Base-by-base conservation (phyloP, 2,888 invertebrate genomes). In the Ctenicera cuprea region DNA sequence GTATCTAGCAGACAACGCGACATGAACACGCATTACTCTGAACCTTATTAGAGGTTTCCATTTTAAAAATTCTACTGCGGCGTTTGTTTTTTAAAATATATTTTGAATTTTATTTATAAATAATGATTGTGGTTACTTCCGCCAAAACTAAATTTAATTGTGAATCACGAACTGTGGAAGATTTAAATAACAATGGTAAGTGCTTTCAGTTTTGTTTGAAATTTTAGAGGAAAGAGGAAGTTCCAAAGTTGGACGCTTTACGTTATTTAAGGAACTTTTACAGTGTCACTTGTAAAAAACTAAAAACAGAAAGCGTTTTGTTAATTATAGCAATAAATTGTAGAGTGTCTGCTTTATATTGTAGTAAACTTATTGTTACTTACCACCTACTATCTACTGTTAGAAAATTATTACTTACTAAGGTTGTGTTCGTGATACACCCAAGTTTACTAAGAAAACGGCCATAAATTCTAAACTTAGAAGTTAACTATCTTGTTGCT, bases 71-170 rank as follows among this genome's bases (percentile, higher is more conserved):
- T 41, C 0, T 14, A 14, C 14, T 41, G 0, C 41, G n/a, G n/a
- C 1, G 4, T 7, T 41, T 41, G 4, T 14, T 12, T n/a, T n/a
- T n/a, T n/a, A n/a, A n/a, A n/a, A n/a, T n/a, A n/a, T n/a, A 20
- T 50, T 57, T 37, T 1, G 1, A 12, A 3, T 9, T 26, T 14
- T 11, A 4, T 30, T 54, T n/a, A 54, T 57, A 62, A 16, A 81
- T 74, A 20, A 85, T 85, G 85, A 83, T 85, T 81, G 79, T 84
- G 3, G 85, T 85, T 59, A 85, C 85, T 11, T 84, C 84, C 0
- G 75, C 80, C 9, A 79, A 81, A 26, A 85, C 85, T 0, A 81
- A 81, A 75, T 80, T 81, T 61, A 79, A 73, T 18, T 48, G 48
- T 20, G 48, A 14, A 18, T 11, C 37, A n/a, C 16, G 14, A n/a